A percentile compares a stretch with the other conserved stretches of the same genome.
Evolutionary conservation across 2,888 invertebrate species (phyloP).

Genomic region (Machimus atricapillus): DNA sequence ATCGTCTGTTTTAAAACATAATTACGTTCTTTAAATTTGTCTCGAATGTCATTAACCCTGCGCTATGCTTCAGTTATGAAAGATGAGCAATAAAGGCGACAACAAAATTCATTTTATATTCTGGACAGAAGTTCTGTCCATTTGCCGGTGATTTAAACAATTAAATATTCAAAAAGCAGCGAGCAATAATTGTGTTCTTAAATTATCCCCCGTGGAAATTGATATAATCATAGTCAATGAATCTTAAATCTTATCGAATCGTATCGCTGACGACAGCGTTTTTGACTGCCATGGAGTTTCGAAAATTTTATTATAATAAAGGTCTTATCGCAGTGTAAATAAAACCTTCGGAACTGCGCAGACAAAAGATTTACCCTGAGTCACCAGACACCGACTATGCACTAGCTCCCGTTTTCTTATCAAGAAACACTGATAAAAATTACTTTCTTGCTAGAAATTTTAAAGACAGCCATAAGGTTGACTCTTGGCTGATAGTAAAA

Average conservation of each 20-base stretch:
- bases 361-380: not conserved
- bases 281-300: not conserved
- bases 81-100: not conserved
- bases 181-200: not conserved
- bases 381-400: not conserved
- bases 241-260: not conserved
- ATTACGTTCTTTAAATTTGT: not conserved
- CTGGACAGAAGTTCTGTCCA: not conserved
- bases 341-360: not conserved
- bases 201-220: not conserved
- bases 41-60: not conserved
- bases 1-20: not conserved
- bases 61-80: not conserved
- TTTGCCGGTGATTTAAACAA: not conserved
- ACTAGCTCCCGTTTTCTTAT: constrained; percentile 1
- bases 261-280: not conserved
- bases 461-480: not conserved
- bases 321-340: not conserved
- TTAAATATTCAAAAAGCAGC: not conserved
- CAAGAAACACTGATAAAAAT: not conserved
- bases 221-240: not conserved
- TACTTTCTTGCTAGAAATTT: not conserved
- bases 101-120: constrained; percentile 10
- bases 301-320: not conserved
- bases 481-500: not conserved